Evolutionary conservation across 2,113 vertebrate species (phyloP), one percentile per base, ranked within the genome.

Genomic region (Bujurquina vittata): DNA sequence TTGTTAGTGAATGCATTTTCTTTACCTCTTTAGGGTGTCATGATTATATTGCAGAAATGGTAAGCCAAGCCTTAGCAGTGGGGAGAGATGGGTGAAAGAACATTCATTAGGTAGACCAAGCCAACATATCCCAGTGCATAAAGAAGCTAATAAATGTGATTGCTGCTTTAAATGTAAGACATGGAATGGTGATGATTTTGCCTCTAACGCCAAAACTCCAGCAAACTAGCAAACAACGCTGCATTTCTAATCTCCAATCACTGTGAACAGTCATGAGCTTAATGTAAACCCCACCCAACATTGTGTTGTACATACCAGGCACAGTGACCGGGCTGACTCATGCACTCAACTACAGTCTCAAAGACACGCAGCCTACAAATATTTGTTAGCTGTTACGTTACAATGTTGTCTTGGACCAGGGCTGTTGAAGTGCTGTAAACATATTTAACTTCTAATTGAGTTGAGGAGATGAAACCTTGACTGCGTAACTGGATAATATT

Each of bases 31-130:
- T 20, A 88, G 6, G 83, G 22, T 86, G 80, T 94, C 89, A 56
- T 77, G 63, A 15, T 94, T 91, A 85, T 83, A 95, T 17, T 95
- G 94, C n/a, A 94, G 90, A 83, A 93, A 94, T 4, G 95, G 93
- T n/a, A 94, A 83, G 15, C 96, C 96, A 61, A 96, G 95, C 94
- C 96, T 95, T 90, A 77, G 83, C 61, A 67, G 86, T 12, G 72
- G 67, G 63, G 89, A 88, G 79, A 90, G 73, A 90, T 54, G 72
- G 88, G 73, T 49, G 67, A 90, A 62, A 91, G 59, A 83, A 79
- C 10, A 86, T 76, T 43, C 78, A 43, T 94, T 87, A 92, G 83
- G 61, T 65, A 40, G n/a, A 84, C 17, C 37, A 83, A 57, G 55
- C 26, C 55, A 77, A 72, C 26, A 56, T 46, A 40, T 22, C 46